A percentile compares a stretch with the other conserved stretches of the same genome.
Conservation (phyloP, 2,113 vertebrate genomes). For the Marmota monax region DNA sequence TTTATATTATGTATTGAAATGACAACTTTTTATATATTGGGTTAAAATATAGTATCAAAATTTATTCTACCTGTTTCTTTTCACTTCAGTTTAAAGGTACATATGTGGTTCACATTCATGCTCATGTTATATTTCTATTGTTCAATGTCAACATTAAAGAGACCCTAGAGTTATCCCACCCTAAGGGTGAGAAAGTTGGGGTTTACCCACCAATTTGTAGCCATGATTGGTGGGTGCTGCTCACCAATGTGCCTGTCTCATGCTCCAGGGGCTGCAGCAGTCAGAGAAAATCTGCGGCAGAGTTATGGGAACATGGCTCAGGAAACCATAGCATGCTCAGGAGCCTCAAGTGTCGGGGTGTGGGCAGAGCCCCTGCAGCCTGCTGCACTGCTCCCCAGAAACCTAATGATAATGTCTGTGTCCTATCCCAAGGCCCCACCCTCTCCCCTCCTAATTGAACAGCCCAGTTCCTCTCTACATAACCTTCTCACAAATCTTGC, state of each 20-base stretch:
- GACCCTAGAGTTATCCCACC: neutral
- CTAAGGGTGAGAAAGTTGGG: neutral
- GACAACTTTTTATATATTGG: neutral
- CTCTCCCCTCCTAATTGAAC: neutral
- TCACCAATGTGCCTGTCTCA: neutral
- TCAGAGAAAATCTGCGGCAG: neutral
- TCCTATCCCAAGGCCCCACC: neutral
- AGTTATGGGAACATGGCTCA: neutral
- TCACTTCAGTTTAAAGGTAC: constrained; percentile 23
- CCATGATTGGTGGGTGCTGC: neutral
- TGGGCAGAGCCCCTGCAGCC: neutral
- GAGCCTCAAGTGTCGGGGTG: neutral
- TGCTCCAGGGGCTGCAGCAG: neutral
- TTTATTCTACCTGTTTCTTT: constrained; percentile 22
- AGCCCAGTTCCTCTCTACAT: neutral
- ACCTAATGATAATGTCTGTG: neutral
- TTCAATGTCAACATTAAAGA: neutral
- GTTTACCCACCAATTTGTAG: neutral
- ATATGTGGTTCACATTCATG: neutral
- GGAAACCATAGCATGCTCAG: neutral
- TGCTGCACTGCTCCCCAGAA: neutral
- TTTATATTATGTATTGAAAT: constrained; percentile 9
- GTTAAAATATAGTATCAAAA: constrained; percentile 32
- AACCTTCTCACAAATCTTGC: neutral
- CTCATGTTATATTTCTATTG: neutral